Evolutionary conservation across 2,888 invertebrate species (phyloP), one percentile per base, ranked within the genome.

Genomic region (Cactoblastis cactorum): DNA sequence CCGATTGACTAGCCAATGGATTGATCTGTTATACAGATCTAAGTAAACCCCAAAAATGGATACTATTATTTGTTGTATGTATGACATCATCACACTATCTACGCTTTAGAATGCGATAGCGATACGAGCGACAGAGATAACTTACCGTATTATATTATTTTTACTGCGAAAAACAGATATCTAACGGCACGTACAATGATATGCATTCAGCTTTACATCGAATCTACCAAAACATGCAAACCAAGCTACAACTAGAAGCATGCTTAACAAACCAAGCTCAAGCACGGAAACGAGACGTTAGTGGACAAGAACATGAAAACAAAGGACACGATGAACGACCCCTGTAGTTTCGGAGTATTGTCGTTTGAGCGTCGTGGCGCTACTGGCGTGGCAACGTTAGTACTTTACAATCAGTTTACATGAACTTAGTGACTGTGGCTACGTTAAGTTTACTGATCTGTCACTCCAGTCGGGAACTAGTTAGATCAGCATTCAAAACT

Each of bases 211-310:
- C 14, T 35, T 8, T 14, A 8, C 14, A n/a, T n/a, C 11, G 5
- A 37, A 17, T 37, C 5, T 37, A 37, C 14, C n/a, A 28, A 11
- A 28, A 15, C 43, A 43, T 43, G 39, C 39, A 39, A 19, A 11
- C 15, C 11, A 43, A 28, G 24, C 43, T 43, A 43, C 43, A 43
- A 15, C 43, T 12, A 28, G 12, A 28, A 28, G 43, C 43, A 43
- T 43, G 28, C 43, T 43, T 22, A 41, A 43, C 28, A 24, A 39
- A 6, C 22, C 12, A 39, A 39, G 15, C 43, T 9, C 11, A 43
- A 28, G 43, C 43, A 4, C 1, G 15, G 28, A 28, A 11, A 14
- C 12, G 6, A 43, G 22, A 43, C 12, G 43, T 43, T 32, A 43
- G 28, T 32, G 15, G 28, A 28, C 32, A 28, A n/a, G n/a, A 41